phyloP scores from a whole-genome alignment of 2,888 invertebrate genomes.

The Ennomos erosarius region DNA sequence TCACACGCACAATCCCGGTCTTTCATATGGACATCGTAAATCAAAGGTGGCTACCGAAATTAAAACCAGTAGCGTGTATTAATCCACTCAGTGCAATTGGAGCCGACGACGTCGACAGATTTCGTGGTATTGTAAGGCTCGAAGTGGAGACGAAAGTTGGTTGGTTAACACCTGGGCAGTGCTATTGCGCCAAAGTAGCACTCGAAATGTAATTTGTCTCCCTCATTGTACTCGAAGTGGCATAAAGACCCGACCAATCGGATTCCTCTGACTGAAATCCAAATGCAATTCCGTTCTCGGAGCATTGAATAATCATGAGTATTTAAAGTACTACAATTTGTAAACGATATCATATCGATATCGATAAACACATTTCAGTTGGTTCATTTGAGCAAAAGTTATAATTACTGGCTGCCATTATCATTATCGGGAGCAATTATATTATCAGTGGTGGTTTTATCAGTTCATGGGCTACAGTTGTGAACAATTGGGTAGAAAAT shows the following conservation, averaged over 20 bases:
- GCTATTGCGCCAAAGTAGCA: constrained; percentile 33
- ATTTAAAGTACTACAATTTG: constrained; percentile 22
- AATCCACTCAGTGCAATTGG: constrained; percentile 62
- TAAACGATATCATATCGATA: constrained; percentile 23
- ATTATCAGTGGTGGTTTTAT: constrained; percentile 28
- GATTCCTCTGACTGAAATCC: constrained; percentile 14
- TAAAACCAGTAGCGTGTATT: constrained; percentile 70
- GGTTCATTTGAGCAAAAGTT: constrained; percentile 47
- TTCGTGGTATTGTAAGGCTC: constrained; percentile 63
- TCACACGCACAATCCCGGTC: constrained; percentile 67
- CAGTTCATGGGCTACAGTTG: constrained; percentile 23
- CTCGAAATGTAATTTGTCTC: constrained; percentile 38
- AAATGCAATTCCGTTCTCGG: constrained; percentile 13
- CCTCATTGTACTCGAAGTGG: constrained; percentile 28
- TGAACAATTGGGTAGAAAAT: constrained; percentile 17
- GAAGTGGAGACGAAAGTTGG: constrained; percentile 58
- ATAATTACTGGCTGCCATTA: constrained; percentile 39
- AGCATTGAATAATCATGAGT: constrained; percentile 15
- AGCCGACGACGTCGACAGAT: constrained; percentile 69
- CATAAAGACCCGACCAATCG: constrained; percentile 35
- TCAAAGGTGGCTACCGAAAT: constrained; percentile 75
- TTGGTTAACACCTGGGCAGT: constrained; percentile 54
- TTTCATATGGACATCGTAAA: constrained; percentile 77
- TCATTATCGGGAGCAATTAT: constrained; percentile 26
- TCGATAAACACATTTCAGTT: constrained; percentile 20